Evolutionary conservation across 2,797 vertebrate species (phyloP).

Genomic region (Fistularia tabacaria): DNA sequence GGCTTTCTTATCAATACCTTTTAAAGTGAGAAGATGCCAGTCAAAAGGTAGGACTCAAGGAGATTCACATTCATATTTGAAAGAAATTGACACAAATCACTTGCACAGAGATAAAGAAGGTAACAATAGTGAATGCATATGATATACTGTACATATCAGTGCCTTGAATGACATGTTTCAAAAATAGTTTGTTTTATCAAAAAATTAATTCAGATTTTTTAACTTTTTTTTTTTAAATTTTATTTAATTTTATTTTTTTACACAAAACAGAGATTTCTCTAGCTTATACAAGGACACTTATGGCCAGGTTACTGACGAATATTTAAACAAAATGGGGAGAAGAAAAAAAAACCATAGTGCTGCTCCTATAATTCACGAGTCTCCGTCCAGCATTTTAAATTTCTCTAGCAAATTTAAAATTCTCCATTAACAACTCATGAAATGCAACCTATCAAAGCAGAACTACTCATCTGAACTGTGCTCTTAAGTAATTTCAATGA

Average conservation of each 20-base stretch:
- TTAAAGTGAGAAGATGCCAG: conserved; percentile 42
- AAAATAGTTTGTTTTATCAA: conserved; percentile 76
- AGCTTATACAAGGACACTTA: conserved; percentile 79
- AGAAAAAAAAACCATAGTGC: conserved; percentile 18
- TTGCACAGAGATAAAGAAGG: conserved; percentile 59
- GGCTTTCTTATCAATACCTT: conserved; percentile 35
- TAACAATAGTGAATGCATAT: conserved; percentile 63
- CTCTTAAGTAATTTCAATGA: conserved; percentile 43
- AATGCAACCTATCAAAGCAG: conserved; percentile 22
- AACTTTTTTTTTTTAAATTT: conserved; percentile 2
- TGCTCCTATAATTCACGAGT: conserved; percentile 23
- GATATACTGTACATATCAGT: conserved; percentile 70
- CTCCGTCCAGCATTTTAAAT: conserved; percentile 23
- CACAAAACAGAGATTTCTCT: conserved; percentile 58
- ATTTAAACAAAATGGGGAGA: conserved; percentile 16
- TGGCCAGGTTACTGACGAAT: conserved; percentile 66
- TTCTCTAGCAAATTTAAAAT: conserved; percentile 21
- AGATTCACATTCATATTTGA: conserved; percentile 36
- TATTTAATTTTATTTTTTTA: conserved; percentile 35
- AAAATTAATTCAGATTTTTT: conserved; percentile 63
- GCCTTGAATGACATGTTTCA: conserved; percentile 72
- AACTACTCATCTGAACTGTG: conserved; percentile 49
- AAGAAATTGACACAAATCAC: conserved; percentile 58
- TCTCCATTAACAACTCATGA: conserved; percentile 13
- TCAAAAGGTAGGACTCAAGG: conserved; percentile 22